These are phyloP conservation scores for Pavo muticus DNA, from an alignment of 2,113 vertebrate species.

Conservation along the genomic window DNA sequence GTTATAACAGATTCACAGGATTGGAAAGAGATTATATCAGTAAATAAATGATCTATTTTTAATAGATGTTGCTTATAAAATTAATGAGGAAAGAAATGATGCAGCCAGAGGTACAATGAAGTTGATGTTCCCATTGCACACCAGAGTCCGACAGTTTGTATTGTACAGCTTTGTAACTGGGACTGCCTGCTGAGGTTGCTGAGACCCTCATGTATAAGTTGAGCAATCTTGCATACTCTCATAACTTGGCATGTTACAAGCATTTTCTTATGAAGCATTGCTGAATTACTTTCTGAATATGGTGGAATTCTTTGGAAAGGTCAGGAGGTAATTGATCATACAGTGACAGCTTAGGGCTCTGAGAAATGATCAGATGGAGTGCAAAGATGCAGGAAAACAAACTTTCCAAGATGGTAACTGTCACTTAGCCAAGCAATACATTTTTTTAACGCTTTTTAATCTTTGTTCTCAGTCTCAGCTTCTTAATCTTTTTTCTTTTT, in stretches of 20 bases:
- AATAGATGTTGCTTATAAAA: background rate
- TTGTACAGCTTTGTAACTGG: background rate
- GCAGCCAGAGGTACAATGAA: background rate
- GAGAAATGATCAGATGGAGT: conserved; percentile 43
- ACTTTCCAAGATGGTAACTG: conserved; percentile 35
- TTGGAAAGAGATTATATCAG: background rate
- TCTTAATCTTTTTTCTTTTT: background rate
- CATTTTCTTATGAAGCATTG: conserved; percentile 45
- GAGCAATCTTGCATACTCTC: background rate
- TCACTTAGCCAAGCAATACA: conserved; percentile 58
- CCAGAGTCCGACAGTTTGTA: background rate
- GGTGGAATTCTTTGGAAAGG: conserved; percentile 45
- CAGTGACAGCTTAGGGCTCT: conserved; percentile 44
- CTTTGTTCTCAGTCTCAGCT: background rate
- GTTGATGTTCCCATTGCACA: background rate
- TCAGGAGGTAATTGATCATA: conserved; percentile 63
- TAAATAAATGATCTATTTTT: background rate
- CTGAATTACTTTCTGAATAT: conserved; percentile 47
- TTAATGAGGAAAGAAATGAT: background rate
- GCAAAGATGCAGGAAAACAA: conserved; percentile 58
- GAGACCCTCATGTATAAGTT: background rate
- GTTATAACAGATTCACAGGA: conserved; percentile 22
- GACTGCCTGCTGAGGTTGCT: background rate
- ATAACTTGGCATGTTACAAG: conserved; percentile 3
- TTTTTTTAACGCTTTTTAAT: conserved; percentile 3